These are phyloP conservation scores for Drosophila rellima DNA, from an alignment of 2,888 invertebrate species.

Conservation along the genomic window DNA sequence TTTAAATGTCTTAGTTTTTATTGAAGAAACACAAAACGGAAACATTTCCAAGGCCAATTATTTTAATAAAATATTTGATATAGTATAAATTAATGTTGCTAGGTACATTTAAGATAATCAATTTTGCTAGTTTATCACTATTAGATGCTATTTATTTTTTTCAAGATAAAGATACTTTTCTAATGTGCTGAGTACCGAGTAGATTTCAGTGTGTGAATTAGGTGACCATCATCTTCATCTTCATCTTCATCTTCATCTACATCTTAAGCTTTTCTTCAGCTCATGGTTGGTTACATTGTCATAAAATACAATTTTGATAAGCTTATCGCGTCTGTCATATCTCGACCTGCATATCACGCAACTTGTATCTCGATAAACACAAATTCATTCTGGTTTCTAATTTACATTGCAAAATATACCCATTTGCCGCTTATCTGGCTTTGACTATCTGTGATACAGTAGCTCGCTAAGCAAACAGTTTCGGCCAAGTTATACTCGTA, in stretches of 20 bases:
- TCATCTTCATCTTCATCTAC: too few species aligned
- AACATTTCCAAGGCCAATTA: too few species aligned
- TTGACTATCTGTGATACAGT: constrained; percentile 44
- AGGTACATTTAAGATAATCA: too few species aligned
- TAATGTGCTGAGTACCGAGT: too few species aligned
- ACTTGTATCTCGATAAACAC: constrained; percentile 40
- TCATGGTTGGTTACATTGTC: constrained; percentile 32
- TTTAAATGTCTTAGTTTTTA: too few species aligned
- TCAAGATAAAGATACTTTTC: too few species aligned
- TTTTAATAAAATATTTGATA: too few species aligned
- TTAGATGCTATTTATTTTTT: too few species aligned
- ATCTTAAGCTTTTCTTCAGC: background rate
- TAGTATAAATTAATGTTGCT: too few species aligned
- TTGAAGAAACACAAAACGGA: too few species aligned
- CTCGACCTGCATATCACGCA: constrained; percentile 39
- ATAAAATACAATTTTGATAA: constrained; percentile 44
- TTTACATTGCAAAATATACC: constrained; percentile 70
- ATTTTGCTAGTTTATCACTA: too few species aligned
- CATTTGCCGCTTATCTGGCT: constrained; percentile 60
- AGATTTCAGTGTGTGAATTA: background rate
- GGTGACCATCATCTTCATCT: too few species aligned
- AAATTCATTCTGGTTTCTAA: constrained; percentile 46
- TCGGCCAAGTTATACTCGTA: constrained; percentile 16
- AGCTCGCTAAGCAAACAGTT: constrained; percentile 45
- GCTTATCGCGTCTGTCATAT: constrained; percentile 58